phyloP scores from a whole-genome alignment of 2,797 vertebrate species.

The Hyperoplus lanceolatus region DNA sequence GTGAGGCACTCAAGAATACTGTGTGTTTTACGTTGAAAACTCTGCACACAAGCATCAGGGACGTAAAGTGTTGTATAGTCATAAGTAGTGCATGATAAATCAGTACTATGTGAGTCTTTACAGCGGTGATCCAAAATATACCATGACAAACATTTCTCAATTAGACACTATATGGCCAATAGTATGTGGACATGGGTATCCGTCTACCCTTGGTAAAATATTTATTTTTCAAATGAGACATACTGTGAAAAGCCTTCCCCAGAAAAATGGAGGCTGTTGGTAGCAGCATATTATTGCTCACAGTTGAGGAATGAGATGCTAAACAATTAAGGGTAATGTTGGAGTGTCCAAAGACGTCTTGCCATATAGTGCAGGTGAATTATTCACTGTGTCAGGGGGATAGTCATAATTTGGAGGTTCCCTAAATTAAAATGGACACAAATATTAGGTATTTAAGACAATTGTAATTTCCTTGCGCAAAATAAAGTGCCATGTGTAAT shows the following conservation, averaged over 20 bases:
- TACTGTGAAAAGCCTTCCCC: background rate
- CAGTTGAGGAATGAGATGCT: too few species aligned
- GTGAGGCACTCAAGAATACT: slow-evolving; percentile 80
- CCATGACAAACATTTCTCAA: background rate
- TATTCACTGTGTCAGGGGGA: background rate
- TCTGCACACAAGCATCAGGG: background rate
- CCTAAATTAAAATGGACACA: background rate
- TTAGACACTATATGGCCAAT: background rate
- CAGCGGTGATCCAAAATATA: background rate
- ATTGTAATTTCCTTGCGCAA: too few species aligned
- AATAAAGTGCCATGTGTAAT: too few species aligned
- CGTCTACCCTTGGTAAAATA: too few species aligned
- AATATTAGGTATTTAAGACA: background rate
- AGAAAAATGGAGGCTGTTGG: background rate
- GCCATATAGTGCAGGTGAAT: background rate
- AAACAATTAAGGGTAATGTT: background rate
- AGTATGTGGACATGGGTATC: background rate
- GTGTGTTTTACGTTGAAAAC: background rate
- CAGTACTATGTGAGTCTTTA: background rate
- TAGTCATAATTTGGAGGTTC: background rate
- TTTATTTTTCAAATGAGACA: too few species aligned
- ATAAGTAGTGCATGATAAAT: background rate
- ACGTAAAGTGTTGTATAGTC: background rate
- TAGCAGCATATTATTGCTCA: background rate
- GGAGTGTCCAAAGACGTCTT: background rate